These are phyloP conservation scores for Cherax destructor DNA, from an alignment of 1,140 invertebrate genomes.

Conservation along the genomic window DNA sequence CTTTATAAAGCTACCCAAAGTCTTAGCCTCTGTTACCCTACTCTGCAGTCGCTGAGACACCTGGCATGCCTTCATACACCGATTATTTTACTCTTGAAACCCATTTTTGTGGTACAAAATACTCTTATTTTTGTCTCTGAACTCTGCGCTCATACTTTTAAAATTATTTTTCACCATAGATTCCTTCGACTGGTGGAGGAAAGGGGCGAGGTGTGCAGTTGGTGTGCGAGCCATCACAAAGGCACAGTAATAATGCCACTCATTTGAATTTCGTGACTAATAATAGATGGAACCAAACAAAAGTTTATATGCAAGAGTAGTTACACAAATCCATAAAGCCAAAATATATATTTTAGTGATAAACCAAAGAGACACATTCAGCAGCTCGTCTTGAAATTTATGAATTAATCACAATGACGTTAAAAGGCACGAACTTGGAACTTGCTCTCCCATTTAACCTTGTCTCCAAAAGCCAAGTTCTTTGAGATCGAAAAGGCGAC, in stretches of 20 bases:
- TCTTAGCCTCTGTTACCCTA: too few species aligned
- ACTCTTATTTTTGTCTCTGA: too few species aligned
- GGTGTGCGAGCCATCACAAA: conserved; percentile 61
- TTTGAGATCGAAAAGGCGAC: too few species aligned
- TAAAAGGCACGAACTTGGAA: neutral
- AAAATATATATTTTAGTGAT: neutral
- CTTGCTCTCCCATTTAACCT: neutral
- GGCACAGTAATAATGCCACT: conserved; percentile 39
- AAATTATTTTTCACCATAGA: neutral
- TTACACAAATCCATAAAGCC: neutral
- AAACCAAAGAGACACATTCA: neutral
- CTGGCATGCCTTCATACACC: too few species aligned
- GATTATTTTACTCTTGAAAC: too few species aligned
- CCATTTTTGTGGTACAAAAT: too few species aligned
- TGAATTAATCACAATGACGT: neutral
- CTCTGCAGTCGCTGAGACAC: too few species aligned
- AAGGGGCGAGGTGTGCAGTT: conserved; percentile 21
- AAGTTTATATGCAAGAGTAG: neutral
- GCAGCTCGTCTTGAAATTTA: neutral
- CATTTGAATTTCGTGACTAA: neutral
- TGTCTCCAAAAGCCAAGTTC: too few species aligned
- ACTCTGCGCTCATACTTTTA: too few species aligned
- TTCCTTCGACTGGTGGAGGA: conserved; percentile 42
- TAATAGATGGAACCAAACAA: neutral
- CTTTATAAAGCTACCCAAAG: too few species aligned